Base-by-base conservation (phyloP, 2,888 invertebrate species). In the Eristalinus sepulchralis region DNA sequence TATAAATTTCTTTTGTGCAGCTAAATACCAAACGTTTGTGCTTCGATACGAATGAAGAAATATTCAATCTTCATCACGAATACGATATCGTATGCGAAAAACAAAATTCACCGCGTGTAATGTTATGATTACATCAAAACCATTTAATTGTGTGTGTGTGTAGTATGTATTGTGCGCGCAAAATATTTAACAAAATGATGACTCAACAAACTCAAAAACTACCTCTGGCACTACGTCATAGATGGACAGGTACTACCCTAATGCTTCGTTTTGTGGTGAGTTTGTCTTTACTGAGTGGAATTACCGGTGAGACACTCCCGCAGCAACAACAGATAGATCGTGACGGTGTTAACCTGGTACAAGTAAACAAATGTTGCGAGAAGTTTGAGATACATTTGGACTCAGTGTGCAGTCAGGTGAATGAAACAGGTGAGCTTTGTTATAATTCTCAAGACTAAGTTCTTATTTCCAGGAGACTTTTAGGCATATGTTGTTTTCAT, bases 321-420 rank as follows among this genome's bases (percentile, higher is more conserved):
- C 55, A 62, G 71, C 53, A 83, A 85, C 73, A 76, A 13, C 77
- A 80, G 39, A n/a, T 57, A 57, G 80, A 72, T 81, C 79, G 79
- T 66, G 87, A 89, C 33, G 88, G 88, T 80, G 83, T 88, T 60
- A 91, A 89, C 88, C 72, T 93, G 22, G 93, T 96, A 31, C 93
- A 93, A 89, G 94, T 97, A 88, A 96, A 96, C 90, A 97, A 97
- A 94, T 97, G 97, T 91, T 97, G 97, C 92, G 95, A 95, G 90
- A 92, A 93, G 70, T 94, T 95, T 89, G 96, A 97, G 91, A 92
- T 97, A 75, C 94, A 95, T 91, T 93, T 96, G 55, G 96, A 96
- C 90, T 93, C 94, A 76, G 93, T 93, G 83, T 97, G 97, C 91
- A 94, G 94, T 90, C 93, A 94, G 90, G 94, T 95, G 60, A 94